Percentiles rank a stretch among this genome's conserved stretches.
Conservation (phyloP, 2,797 vertebrate species). For the Dromococcyx pavoninus region DNA sequence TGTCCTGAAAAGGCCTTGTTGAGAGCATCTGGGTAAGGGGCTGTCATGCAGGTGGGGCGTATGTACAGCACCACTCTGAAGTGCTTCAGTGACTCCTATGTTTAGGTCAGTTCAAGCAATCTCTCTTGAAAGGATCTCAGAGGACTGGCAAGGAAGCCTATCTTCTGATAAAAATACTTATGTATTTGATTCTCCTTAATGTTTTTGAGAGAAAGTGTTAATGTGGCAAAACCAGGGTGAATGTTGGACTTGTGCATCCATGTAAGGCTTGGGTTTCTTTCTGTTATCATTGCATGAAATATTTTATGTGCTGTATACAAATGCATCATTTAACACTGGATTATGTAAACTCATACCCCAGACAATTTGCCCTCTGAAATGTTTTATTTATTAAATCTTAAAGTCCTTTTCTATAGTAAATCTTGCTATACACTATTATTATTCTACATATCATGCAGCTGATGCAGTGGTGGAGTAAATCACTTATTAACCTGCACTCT, state of each 20-base stretch:
- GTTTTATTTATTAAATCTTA: neutral
- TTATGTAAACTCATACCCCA: neutral
- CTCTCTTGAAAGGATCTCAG: neutral
- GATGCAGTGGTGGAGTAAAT: neutral
- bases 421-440: neutral
- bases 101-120: neutral
- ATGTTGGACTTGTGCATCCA: neutral
- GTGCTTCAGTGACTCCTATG: neutral
- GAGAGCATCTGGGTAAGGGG: neutral
- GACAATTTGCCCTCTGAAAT: neutral
- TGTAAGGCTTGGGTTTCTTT: neutral
- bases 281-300: neutral
- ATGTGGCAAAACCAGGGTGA: neutral
- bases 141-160: neutral
- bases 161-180: neutral
- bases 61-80: neutral
- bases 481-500: neutral
- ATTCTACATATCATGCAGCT: neutral
- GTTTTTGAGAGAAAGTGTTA: neutral
- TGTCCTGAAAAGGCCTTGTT: neutral
- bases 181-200: neutral
- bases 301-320: neutral
- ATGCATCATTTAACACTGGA: neutral
- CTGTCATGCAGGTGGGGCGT: neutral
- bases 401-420: neutral